These are phyloP conservation scores for Tursiops truncatus DNA, from an alignment of 2,113 vertebrate species.

Conservation along the genomic window DNA sequence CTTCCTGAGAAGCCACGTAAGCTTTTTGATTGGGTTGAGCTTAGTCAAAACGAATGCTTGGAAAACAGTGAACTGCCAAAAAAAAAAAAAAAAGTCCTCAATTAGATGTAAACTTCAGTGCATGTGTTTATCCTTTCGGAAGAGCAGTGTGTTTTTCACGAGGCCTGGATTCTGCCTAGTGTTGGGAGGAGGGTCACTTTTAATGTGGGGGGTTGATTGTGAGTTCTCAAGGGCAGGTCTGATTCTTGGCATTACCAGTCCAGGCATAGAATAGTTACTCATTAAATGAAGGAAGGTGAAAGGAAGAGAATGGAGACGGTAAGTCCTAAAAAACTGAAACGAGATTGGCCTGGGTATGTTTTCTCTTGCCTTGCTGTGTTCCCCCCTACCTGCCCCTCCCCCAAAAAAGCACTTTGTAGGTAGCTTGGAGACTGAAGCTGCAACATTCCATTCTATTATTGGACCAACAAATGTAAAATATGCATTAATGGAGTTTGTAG, in stretches of 20 bases:
- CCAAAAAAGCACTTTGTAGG: background rate
- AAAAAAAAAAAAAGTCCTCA: background rate
- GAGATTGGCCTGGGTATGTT: background rate
- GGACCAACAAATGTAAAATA: background rate
- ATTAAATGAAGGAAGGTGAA: background rate
- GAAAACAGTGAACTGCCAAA: background rate
- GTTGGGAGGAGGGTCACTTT: background rate
- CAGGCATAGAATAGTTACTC: background rate
- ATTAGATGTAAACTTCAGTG: background rate
- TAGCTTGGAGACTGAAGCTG: background rate
- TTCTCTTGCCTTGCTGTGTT: background rate
- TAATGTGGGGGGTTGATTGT: background rate
- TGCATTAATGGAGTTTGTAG: no score
- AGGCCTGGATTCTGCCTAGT: background rate
- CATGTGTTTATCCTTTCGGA: background rate
- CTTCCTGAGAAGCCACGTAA: background rate
- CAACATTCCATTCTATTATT: background rate
- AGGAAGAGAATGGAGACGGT: background rate
- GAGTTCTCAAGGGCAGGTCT: background rate
- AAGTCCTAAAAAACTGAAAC: background rate
- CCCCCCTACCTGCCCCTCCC: fast-evolving
- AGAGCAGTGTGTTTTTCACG: background rate
- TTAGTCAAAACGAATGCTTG: background rate
- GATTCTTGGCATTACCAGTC: background rate
- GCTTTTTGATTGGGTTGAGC: background rate